A percentile compares a stretch with the other conserved stretches of the same genome.
These are phyloP conservation scores for Subanguina moxae DNA, from an alignment of 1,140 invertebrate species.

Conservation along the genomic window DNA sequence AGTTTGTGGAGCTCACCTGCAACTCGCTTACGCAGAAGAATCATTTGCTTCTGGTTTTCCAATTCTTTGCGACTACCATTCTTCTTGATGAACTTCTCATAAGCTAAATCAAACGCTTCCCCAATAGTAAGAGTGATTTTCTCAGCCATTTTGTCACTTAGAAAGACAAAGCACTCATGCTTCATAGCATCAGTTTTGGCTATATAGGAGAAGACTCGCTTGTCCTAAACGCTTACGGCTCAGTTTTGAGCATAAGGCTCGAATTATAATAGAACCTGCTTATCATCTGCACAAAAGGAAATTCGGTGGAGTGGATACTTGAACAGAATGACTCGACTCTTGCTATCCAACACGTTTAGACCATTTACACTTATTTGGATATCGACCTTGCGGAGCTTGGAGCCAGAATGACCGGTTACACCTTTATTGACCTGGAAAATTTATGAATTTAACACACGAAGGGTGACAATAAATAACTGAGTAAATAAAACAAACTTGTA, in stretches of 20 bases:
- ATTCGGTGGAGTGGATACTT: conserved; percentile 44
- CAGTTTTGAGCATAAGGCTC: too few species aligned
- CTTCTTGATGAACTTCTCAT: conserved; percentile 49
- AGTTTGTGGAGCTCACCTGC: conserved; percentile 10
- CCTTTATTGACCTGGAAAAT: conserved; percentile 19
- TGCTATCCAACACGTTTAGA: conserved; percentile 40
- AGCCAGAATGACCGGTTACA: conserved; percentile 41
- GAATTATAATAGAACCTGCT: conserved; percentile 34
- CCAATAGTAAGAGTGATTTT: conserved; percentile 54
- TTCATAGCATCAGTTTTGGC: conserved; percentile 41
- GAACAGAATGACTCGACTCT: conserved; percentile 40
- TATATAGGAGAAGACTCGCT: conserved; percentile 54
- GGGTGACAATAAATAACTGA: neutral
- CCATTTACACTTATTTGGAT: conserved; percentile 48
- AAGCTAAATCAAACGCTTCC: conserved; percentile 53
- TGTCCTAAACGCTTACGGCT: conserved; percentile 34
- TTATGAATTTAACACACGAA: neutral
- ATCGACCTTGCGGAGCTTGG: conserved; percentile 53
- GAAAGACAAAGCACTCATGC: conserved; percentile 50
- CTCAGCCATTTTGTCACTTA: conserved; percentile 55
- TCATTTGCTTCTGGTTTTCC: conserved; percentile 38
- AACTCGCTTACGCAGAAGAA: conserved; percentile 45
- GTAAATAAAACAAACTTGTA: conserved; percentile 27
- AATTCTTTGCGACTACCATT: conserved; percentile 22
- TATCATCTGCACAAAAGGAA: conserved; percentile 56